Evolutionary conservation across 64 coral and sea anemone genomes (phyloP).

Genomic region (Dendronephthya gigantea): DNA sequence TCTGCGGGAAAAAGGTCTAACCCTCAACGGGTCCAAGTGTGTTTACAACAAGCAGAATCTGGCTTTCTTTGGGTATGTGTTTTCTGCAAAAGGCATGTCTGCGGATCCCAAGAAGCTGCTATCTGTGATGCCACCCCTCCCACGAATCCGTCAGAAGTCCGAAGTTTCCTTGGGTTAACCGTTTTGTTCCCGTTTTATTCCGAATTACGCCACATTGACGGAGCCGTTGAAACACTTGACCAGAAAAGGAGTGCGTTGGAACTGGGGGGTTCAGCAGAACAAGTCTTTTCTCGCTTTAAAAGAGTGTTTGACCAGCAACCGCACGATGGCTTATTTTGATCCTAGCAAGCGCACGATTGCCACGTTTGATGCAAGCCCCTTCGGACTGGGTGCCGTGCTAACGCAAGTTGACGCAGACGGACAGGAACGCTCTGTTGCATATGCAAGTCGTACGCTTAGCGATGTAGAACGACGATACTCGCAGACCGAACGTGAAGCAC

Average conservation of each 20-base stretch:
- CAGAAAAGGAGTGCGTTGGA: slow-evolving; percentile 9
- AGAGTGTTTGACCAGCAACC: too few relatives aligned
- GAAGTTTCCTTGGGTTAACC: not conserved
- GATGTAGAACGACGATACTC: too few relatives aligned
- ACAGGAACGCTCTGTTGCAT: too few relatives aligned
- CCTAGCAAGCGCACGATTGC: too few relatives aligned
- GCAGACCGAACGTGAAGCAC: too few relatives aligned
- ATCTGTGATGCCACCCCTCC: not conserved
- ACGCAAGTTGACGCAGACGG: too few relatives aligned
- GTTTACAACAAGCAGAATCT: not conserved
- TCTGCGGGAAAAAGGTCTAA: not conserved
- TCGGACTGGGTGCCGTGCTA: too few relatives aligned
- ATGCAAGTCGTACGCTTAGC: too few relatives aligned
- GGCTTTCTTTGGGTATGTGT: slow-evolving; percentile 2
- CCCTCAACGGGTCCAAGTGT: not conserved
- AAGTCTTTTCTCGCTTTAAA: too few relatives aligned
- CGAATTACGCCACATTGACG: not conserved
- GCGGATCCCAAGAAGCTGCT: not conserved
- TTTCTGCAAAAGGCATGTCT: not conserved
- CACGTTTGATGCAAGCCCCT: too few relatives aligned
- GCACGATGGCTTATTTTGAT: too few relatives aligned
- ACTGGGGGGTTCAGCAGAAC: not conserved
- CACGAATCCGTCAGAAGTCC: not conserved
- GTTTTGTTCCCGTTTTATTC: not conserved
- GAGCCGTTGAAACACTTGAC: not conserved